Base-by-base conservation (phyloP, 2,113 vertebrate species). In the Chloropsis cyanopogon region DNA sequence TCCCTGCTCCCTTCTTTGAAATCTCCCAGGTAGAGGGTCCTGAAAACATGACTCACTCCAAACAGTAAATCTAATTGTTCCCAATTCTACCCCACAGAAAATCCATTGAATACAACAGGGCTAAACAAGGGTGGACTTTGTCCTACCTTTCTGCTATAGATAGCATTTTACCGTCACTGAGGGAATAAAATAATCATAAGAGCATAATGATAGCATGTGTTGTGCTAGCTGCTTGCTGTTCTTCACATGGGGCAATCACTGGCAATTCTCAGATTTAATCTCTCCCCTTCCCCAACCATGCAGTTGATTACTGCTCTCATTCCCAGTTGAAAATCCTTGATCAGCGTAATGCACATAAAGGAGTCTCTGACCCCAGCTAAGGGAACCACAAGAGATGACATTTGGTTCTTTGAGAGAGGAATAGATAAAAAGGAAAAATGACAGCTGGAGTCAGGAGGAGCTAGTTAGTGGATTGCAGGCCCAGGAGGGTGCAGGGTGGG, bases 381-480 rank as follows among this genome's bases (percentile, higher is more conserved):
- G 77, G 88, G 88, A 97, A 96, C 93, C 90, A 94, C 64, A 95
- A 96, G 93, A 94, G 92, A 90, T 94, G 93, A 75, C 95, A 96
- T 97, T 96, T 95, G 95, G 94, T 75, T 92, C 94, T 96, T 95
- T 94, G 89, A 92, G 82, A 91, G 65, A 92, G 76, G 61, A 95
- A 90, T 65, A 94, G 93, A 94, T 95, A 93, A 96, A 95, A 96
- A 96, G 89, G 42, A 71, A 94, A 97, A 95, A 84, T 90, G 94
- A 96, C 92, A 94, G 93, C 96, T 95, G 88, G 96, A 97, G 95
- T 95, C 95, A 94, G 90, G 88, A 96, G 82, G 82, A 96, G 91
- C 96, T 97, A 95, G 96, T 97, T 97, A 96, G 96, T 47, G 95
- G 86, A 96, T 95, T 95, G 92, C 86, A 82, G 69, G 50, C 96